Conservation (phyloP, 2,113 vertebrate species). For the Hydrolagus affinis region DNA sequence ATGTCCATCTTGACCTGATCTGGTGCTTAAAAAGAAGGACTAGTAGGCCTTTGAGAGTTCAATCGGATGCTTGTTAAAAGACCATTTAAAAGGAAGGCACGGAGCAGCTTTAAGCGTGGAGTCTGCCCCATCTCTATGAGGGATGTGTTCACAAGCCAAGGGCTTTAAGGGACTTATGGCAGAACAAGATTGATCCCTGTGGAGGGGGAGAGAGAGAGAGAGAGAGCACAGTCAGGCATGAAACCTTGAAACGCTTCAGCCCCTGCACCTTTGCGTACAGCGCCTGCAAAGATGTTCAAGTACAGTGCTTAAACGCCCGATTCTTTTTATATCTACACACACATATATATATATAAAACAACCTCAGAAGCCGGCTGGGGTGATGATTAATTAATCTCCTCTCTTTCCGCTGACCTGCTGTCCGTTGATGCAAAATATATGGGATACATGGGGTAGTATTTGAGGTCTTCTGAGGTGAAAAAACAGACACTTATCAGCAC, state of each 20-base stretch:
- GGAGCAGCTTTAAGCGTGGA: slow-evolving; percentile 18
- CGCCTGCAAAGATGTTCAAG: not conserved
- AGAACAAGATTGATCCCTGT: slow-evolving; percentile 25
- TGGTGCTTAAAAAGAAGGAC: slow-evolving; percentile 10
- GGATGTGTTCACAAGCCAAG: slow-evolving; percentile 31
- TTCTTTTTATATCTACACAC: not conserved
- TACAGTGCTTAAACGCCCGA: slow-evolving; percentile 3
- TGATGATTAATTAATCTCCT: slow-evolving; percentile 15
- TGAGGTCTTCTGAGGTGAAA: not conserved
- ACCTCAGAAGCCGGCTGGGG: not conserved
- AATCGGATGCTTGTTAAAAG: slow-evolving; percentile 31
- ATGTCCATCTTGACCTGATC: slow-evolving; percentile 6
- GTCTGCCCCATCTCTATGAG: slow-evolving; percentile 20
- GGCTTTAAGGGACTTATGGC: slow-evolving; percentile 28
- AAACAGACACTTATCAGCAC: not conserved
- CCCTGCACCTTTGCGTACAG: not conserved
- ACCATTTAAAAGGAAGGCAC: slow-evolving; percentile 20
- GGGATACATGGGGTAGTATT: not conserved
- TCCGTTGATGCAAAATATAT: slow-evolving; percentile 19
- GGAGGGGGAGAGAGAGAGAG: not conserved
- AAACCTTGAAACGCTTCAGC: slow-evolving; percentile 28
- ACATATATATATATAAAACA: not conserved
- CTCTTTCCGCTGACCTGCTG: not conserved
- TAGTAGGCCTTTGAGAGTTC: slow-evolving; percentile 20
- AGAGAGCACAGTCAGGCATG: slow-evolving; percentile 22